Percentiles rank a stretch among this genome's conserved stretches.
Conservation (phyloP, 53 echinoderm and acorn worm genomes). For the Echinometra lucunter region DNA sequence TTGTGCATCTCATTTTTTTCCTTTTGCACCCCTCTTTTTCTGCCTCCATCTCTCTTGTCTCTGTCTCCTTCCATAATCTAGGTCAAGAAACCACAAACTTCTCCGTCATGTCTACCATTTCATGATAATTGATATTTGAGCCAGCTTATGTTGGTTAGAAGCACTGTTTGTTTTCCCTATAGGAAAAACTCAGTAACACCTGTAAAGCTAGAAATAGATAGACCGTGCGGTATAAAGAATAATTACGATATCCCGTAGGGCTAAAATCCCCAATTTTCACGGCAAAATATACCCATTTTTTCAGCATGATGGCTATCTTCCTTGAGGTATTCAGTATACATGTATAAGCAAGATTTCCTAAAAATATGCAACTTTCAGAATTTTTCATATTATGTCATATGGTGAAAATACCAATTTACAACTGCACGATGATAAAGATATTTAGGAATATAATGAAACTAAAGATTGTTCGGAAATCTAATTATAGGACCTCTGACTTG, state of each 20-base stretch:
- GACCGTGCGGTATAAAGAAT: background rate
- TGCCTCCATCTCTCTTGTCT: slow-evolving; percentile 9
- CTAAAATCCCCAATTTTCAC: background rate
- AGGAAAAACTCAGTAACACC: slow-evolving; percentile 30
- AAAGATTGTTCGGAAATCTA: no score
- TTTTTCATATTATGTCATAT: background rate
- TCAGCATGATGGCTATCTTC: no score
- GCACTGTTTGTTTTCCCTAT: background rate
- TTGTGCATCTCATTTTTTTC: background rate
- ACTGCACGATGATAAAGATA: background rate
- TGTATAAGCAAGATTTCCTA: background rate
- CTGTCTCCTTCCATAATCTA: slow-evolving; percentile 11
- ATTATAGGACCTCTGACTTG: background rate
- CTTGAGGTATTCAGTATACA: no score
- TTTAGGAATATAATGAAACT: background rate
- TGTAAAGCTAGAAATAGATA: background rate
- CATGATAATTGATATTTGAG: slow-evolving; percentile 54
- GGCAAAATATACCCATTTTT: no score
- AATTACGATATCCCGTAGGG: background rate
- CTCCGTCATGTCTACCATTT: background rate
- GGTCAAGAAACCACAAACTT: slow-evolving; percentile 30
- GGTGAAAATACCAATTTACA: background rate
- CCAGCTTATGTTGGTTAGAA: slow-evolving; percentile 29
- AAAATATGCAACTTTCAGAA: background rate
- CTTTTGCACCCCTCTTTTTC: slow-evolving; percentile 23